Conservation (phyloP, 2,797 vertebrate species). For the Poeciliopsis presidionis region DNA sequence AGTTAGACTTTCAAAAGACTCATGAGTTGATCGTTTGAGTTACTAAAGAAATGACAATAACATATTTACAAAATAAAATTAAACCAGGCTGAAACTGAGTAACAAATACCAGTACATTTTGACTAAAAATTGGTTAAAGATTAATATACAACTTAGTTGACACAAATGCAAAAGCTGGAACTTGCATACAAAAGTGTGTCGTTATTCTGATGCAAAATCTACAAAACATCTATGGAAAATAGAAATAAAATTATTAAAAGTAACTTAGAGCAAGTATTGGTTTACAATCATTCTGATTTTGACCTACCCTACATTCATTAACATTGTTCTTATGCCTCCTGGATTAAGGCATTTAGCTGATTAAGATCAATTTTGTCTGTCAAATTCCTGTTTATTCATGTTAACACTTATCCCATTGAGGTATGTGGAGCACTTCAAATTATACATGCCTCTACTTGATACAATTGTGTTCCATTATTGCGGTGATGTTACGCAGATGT, state of each 20-base stretch:
- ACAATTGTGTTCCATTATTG: background rate
- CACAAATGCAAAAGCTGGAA: too few relatives aligned
- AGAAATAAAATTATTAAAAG: background rate
- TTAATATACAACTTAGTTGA: too few relatives aligned
- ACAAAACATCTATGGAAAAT: background rate
- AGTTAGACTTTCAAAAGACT: too few relatives aligned
- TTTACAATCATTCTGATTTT: background rate
- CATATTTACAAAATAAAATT: too few relatives aligned
- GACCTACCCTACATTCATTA: background rate
- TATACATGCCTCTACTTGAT: background rate
- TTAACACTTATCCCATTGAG: background rate
- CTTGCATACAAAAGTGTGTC: too few relatives aligned
- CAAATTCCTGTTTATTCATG: background rate
- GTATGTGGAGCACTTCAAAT: background rate
- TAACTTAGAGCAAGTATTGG: background rate
- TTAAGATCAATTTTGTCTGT: background rate
- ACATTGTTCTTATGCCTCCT: background rate
- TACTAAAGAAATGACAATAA: too few relatives aligned
- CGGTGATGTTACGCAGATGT: background rate
- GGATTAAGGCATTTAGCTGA: background rate
- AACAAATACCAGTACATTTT: too few relatives aligned
- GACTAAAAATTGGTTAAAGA: too few relatives aligned
- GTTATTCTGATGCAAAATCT: background rate
- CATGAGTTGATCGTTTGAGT: too few relatives aligned
- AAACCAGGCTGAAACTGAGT: too few relatives aligned